Conservation (phyloP, 2,888 invertebrate species). For the Orchesella flavescens region DNA sequence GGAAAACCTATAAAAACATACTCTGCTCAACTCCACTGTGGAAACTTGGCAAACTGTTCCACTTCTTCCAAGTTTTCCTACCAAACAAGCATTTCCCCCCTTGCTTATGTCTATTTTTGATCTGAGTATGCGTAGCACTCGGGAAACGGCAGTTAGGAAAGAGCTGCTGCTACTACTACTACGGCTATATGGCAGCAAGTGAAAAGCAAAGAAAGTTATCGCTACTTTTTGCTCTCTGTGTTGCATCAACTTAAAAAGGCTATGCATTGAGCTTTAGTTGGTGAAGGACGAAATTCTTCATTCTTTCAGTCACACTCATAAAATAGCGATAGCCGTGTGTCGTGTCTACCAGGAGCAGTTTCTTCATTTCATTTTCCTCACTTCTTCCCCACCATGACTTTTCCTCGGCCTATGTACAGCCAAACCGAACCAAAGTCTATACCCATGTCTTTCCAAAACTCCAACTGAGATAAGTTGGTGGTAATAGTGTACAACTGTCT, state of each 20-base stretch:
- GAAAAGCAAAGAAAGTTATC: slow-evolving; percentile 11
- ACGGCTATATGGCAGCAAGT: background rate
- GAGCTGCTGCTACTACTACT: too few relatives aligned
- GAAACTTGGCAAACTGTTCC: too few relatives aligned
- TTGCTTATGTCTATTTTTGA: slow-evolving; percentile 3
- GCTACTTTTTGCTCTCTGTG: background rate
- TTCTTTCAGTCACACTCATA: slow-evolving; percentile 1
- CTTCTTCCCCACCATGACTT: background rate
- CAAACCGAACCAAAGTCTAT: too few relatives aligned
- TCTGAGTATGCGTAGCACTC: slow-evolving; percentile 8
- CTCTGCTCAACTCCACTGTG: too few relatives aligned
- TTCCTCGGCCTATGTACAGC: background rate
- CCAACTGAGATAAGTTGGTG: too few relatives aligned
- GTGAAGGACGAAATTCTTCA: slow-evolving; percentile 13
- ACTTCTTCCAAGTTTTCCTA: too few relatives aligned
- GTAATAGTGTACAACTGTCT: too few relatives aligned
- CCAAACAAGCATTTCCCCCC: background rate
- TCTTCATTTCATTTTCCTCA: background rate
- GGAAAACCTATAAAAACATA: too few relatives aligned
- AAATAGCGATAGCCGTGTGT: too few relatives aligned
- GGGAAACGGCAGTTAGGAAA: too few relatives aligned
- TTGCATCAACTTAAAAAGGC: slow-evolving; percentile 5
- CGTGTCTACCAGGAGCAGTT: too few relatives aligned
- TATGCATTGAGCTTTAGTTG: background rate
- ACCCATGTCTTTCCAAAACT: too few relatives aligned